Percentiles rank a stretch among this genome's conserved stretches.
Conservation (phyloP, 2,113 vertebrate genomes). For the Xyrauchen texanus region DNA sequence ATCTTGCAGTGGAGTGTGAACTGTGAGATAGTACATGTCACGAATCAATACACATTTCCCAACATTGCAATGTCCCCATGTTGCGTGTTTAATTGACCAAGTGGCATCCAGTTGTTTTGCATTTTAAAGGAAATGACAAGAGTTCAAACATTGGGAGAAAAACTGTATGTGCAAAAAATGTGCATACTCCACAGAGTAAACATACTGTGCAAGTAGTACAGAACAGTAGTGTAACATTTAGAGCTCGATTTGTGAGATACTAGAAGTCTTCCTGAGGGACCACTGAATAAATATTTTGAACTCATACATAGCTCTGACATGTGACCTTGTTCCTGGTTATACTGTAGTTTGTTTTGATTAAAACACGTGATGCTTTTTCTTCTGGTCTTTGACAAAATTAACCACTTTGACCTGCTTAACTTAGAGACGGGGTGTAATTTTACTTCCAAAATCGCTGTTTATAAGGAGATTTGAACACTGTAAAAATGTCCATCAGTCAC, state of each 20-base stretch:
- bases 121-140: no score
- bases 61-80: no score
- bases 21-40: no score
- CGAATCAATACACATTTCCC: no score
- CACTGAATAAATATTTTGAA: slow-evolving; percentile 88
- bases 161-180: no score
- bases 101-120: no score
- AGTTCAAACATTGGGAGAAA: no score
- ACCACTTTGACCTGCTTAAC: slow-evolving; percentile 92
- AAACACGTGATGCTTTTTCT: slow-evolving; percentile 86
- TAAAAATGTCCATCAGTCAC: slow-evolving; percentile 74
- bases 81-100: no score
- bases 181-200: no score
- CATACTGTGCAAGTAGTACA: no score
- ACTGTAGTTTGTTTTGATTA: slow-evolving; percentile 88
- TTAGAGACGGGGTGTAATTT: slow-evolving; percentile 98
- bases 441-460: slow-evolving; percentile 96
- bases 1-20: no score
- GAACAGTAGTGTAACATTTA: no score
- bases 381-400: slow-evolving; percentile 86
- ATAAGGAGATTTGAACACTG: slow-evolving; percentile 99
- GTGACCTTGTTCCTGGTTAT: slow-evolving; percentile 95
- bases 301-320: slow-evolving; percentile 95
- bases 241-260: slow-evolving; percentile 78
- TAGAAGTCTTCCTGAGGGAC: slow-evolving; percentile 78